Evolutionary conservation across 2,113 vertebrate species (phyloP), one percentile per base, ranked within the genome.

Genomic region (Planiliza haematocheilus): DNA sequence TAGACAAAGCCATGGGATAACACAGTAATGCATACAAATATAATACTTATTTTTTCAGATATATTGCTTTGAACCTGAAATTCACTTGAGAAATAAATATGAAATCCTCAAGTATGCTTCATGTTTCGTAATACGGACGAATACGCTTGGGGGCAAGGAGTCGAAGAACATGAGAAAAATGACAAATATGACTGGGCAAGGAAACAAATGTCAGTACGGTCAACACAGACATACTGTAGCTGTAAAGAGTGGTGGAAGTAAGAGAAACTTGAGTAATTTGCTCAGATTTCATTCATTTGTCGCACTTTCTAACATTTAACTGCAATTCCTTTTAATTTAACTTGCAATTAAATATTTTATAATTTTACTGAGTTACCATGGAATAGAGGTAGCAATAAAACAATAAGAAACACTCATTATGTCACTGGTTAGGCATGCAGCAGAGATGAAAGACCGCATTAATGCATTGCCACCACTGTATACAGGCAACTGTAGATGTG

Each of bases 1-100:
- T 2, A 70, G 65, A 83, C 65, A 60, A 56, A 66, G 75, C 65
- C 45, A 58, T 12, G 18, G 53, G 59, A 66, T 78, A 53, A 70
- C 51, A 58, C 70, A 53, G 59, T 70, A 70, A 74, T 74, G 75
- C 65, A 70, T 77, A 66, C 75, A 41, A 60, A 79, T 79, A 65
- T 66, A 70, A 74, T 18, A 66, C 48, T 11, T 20, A 39, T 62
- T 55, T 70, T 70, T 60, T 65, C 49, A 56, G 65, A 74, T 70
- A 18, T 51, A 79, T 74, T 50, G 48, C 70, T 70, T 69, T 70
- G 53, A 74, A 75, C 55, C 37, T 57, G 49, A 52, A 65, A 70
- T 36, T 74, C 69, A 59, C 59, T 64, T 38, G 58, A 78, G 74
- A 74, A 57, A 70, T 64, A 53, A 58, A 69, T 58, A 83, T 49